These are phyloP conservation scores for Chromoteleia sp. DNA, from an alignment of 2,888 invertebrate species.

Conservation along the genomic window DNA sequence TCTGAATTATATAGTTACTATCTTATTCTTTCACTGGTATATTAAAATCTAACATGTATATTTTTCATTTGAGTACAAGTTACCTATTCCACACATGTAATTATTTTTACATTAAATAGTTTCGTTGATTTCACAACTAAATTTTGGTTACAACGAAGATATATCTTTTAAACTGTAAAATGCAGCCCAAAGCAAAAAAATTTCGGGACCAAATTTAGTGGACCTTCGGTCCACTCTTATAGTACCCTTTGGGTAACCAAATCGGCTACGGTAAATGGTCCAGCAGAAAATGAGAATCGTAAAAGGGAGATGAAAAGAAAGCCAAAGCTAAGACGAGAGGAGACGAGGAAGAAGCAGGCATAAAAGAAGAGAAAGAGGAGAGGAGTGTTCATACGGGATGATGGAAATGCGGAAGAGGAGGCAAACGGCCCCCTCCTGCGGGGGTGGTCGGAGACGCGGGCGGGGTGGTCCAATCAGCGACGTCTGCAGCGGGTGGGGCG, in stretches of 20 bases:
- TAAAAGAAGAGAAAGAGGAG: conserved; percentile 59
- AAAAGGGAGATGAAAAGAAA: conserved; percentile 67
- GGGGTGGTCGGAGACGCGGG: conserved; percentile 73
- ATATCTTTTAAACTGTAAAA: no score
- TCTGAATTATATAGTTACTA: no score
- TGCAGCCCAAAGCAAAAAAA: not conserved
- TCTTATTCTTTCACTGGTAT: no score
- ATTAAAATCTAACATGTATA: no score
- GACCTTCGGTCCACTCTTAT: not conserved
- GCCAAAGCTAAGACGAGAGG: conserved; percentile 21
- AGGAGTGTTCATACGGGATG: conserved; percentile 62
- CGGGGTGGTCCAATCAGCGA: conserved; percentile 84
- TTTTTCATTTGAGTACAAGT: no score
- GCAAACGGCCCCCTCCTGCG: conserved; percentile 50
- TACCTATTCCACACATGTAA: no score
- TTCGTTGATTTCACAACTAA: no score
- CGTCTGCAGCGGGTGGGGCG: conserved; percentile 81
- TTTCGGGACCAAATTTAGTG: not conserved
- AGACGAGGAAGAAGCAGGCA: conserved; percentile 54
- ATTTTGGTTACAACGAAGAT: no score
- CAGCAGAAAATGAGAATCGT: conserved; percentile 67
- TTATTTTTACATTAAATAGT: no score
- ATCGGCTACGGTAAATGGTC: conserved; percentile 64
- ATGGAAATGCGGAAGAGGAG: conserved; percentile 67
- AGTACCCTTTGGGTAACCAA: conserved; percentile 60